phyloP scores from a whole-genome alignment of 2,888 invertebrate species.

The Drosophila aldrichi region DNA sequence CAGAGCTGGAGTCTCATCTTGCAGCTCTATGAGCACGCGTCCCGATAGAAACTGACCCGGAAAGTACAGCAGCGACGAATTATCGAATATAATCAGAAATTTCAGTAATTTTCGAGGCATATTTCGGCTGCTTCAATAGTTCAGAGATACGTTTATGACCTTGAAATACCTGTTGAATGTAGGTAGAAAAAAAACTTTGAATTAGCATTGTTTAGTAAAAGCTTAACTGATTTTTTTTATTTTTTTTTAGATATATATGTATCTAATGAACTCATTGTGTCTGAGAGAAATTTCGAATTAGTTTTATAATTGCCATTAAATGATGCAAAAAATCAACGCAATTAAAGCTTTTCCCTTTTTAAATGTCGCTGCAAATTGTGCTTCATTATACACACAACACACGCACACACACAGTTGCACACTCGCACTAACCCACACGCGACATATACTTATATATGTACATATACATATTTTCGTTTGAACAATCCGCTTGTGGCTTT shows the following conservation, averaged over 20 bases:
- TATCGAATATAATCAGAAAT: conserved; percentile 97
- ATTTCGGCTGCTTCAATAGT: neutral
- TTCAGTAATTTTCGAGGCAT: conserved; percentile 96
- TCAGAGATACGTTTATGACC: conserved; percentile 10
- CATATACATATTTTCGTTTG: conserved; percentile 28
- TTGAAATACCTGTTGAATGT: conserved; percentile 22
- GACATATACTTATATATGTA: conserved; percentile 5
- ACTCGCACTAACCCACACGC: conserved; percentile 3
- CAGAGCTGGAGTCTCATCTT: conserved; percentile 96
- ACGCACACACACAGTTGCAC: conserved; percentile 1
- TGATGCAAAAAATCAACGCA: conserved; percentile 35
- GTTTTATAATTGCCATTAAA: conserved; percentile 47
- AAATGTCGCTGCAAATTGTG: conserved; percentile 34
- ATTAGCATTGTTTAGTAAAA: neutral
- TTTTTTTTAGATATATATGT: neutral
- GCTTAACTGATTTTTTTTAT: neutral
- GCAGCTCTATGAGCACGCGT: conserved; percentile 95
- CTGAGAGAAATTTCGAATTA: conserved; percentile 13
- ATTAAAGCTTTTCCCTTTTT: conserved; percentile 53
- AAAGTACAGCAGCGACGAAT: conserved; percentile 95
- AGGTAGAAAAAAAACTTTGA: neutral
- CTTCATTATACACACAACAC: conserved; percentile 11
- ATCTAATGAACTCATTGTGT: neutral
- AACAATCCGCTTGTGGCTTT: conserved; percentile 36
- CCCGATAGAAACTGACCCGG: conserved; percentile 97